Percentiles rank a stretch among this genome's conserved stretches.
Evolutionary conservation across 2,888 invertebrate species (phyloP).

Genomic region (Liodrosophila aerea): DNA sequence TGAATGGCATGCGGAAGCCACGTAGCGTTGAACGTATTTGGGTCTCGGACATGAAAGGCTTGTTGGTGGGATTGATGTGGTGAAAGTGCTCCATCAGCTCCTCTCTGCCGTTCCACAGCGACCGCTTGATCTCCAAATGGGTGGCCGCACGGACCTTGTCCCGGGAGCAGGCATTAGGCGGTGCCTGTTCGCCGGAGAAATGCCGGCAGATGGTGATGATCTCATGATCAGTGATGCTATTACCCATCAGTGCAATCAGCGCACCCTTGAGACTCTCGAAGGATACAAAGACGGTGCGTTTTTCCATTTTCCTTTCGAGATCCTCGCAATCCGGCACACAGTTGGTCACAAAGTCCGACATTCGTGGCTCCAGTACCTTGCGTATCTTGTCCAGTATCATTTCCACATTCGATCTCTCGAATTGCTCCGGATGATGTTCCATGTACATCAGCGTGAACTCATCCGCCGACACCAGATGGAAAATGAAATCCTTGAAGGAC

Average conservation of each 20-base stretch:
- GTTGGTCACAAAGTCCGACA: slow-evolving; percentile 89
- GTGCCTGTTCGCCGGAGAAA: slow-evolving; percentile 86
- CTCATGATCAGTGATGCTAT: slow-evolving; percentile 90
- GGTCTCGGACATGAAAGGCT: slow-evolving; percentile 85
- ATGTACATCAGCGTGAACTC: slow-evolving; percentile 93
- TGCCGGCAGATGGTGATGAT: slow-evolving; percentile 89
- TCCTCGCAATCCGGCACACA: slow-evolving; percentile 83
- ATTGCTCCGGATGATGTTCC: slow-evolving; percentile 90
- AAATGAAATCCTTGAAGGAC: slow-evolving; percentile 89
- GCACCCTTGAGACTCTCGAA: slow-evolving; percentile 84
- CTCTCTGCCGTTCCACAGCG: slow-evolving; percentile 88
- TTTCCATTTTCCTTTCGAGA: slow-evolving; percentile 46
- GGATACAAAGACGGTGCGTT: slow-evolving; percentile 57
- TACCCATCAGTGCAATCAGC: slow-evolving; percentile 86
- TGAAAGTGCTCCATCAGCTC: slow-evolving; percentile 85
- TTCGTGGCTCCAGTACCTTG: slow-evolving; percentile 86
- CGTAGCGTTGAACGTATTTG: slow-evolving; percentile 87
- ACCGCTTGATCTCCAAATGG: slow-evolving; percentile 87
- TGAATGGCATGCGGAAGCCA: slow-evolving; percentile 88
- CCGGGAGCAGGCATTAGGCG: slow-evolving; percentile 80
- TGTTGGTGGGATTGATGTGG: slow-evolving; percentile 84
- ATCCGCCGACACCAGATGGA: slow-evolving; percentile 91
- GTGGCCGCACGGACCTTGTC: slow-evolving; percentile 85
- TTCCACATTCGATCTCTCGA: slow-evolving; percentile 88
- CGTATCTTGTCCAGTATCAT: slow-evolving; percentile 90